Evolutionary conservation across 1,140 invertebrate species (phyloP), one percentile per base, ranked within the genome.

Genomic region (Dinothrombium tinctorium): DNA sequence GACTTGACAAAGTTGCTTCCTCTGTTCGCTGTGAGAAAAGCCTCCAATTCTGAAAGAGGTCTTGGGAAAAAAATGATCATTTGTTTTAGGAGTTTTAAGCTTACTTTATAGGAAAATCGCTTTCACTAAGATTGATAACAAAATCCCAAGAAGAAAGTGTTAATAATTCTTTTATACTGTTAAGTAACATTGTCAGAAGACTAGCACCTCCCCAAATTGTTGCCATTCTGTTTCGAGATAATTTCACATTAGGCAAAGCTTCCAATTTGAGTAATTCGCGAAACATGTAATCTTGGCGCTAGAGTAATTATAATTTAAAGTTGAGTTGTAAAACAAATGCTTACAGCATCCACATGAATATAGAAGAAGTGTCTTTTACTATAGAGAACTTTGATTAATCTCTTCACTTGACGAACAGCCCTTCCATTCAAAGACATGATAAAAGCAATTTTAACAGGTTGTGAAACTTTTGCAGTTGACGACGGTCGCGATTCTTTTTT

Each of bases 151-250:
- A 54, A 65, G 74, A 52, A 15, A 66, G 58, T 32, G 58, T 54
- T 8, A 78, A 57, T 33, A 86, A 60, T 50, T 82, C 71, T 44
- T 66, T 62, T 66, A 90, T 87, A 35, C 78, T 76, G 42, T 68
- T 63, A 1, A 95, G 59, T 29, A 96, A 66, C 66, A 94, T 89
- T 50, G 72, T 72, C 4, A 98, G 62, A 15, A 99, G 64, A 42
- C 82, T 90, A 4, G 89, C 81, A 23, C 92, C 92, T 41, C 90
- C 92, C 92, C 92, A 99, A 49, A 99, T 99, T 19, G 87, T 94
- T 3, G 86, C 74, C 53, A 73, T 77, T 47, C 89, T 66, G 35
- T 69, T 66, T 22, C 67, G 62, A 1, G 81, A 73, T 28, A 98
- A 58, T 41, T 71, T 69, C 38, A 98, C 73, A 61, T 96, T 95